phyloP scores from a whole-genome alignment of 23 tunicate species.

The Ascidia mentula region DNA sequence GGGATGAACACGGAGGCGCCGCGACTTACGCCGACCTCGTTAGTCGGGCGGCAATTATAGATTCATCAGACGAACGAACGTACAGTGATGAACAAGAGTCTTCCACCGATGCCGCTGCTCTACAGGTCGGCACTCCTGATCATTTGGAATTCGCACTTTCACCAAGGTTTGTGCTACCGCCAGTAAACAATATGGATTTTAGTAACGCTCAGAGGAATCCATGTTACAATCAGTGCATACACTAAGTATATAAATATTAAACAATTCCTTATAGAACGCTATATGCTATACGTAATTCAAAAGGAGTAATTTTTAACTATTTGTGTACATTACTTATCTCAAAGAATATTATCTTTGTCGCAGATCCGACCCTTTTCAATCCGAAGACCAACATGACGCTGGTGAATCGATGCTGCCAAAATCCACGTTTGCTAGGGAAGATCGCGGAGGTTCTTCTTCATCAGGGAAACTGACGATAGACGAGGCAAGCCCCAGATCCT shows the following conservation, averaged over 20 bases:
- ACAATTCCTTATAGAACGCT: too few species aligned
- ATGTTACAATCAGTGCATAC: too few species aligned
- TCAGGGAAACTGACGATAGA: neutral
- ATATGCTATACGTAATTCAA: too few species aligned
- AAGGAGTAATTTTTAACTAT: too few species aligned
- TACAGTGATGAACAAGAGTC: slow-evolving; percentile 42
- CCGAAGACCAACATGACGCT: neutral
- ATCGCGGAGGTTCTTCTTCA: neutral
- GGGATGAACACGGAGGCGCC: slow-evolving; percentile 11
- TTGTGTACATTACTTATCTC: too few species aligned
- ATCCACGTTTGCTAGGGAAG: neutral
- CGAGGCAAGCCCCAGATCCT: neutral
- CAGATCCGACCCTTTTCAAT: neutral
- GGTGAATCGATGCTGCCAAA: neutral
- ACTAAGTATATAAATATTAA: too few species aligned
- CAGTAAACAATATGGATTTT: neutral
- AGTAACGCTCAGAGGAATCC: too few species aligned
- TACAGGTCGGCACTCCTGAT: slow-evolving; percentile 33
- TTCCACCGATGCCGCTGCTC: slow-evolving; percentile 13
- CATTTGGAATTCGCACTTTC: slow-evolving; percentile 27
- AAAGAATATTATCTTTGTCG: neutral
- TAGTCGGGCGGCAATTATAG: slow-evolving; percentile 51
- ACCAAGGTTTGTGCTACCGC: slow-evolving; percentile 18
- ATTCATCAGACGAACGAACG: slow-evolving; percentile 52
- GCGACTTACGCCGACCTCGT: slow-evolving; percentile 60